Evolutionary conservation across 1,140 invertebrate genomes (phyloP), one percentile per base, ranked within the genome.

Genomic region (Brachystomella parvula): DNA sequence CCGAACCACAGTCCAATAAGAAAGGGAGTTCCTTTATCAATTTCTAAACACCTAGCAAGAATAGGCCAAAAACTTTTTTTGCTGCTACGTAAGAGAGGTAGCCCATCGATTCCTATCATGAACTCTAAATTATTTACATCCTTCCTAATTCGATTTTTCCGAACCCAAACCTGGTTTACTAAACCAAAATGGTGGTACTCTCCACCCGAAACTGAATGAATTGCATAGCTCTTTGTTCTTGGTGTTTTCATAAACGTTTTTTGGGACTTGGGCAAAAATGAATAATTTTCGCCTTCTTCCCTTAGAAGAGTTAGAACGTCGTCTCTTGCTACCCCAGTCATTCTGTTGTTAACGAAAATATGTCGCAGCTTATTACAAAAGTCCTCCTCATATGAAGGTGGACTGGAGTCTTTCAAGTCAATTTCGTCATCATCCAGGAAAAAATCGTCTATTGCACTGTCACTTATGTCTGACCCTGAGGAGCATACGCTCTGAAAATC

Each of bases 171-270:
- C 26, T n/a, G n/a, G n/a, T n/a, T n/a, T n/a, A n/a, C n/a, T n/a
- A n/a, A n/a, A n/a, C 47, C 47, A 53, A 53, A 53, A 53, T 53
- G 21, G 26, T 53, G 26, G 21, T 15, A 53, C 21, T 53, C 47
- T 15, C 47, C 47, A 53, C 21, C 47, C 17, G 9, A 31, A 80
- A 72, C 9, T n/a, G 9, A 12, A n/a, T n/a, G n/a, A 12, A 9
- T 44, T 12, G 39, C n/a, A n/a, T 9, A 44, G n/a, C n/a, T n/a
- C 9, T 9, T 44, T 44, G 39, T n/a, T 12, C 9, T 12, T 12
- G 9, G 39, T 12, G n/a, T 44, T 9, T 9, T 44, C n/a, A n/a
- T n/a, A 44, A 12, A 12, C n/a, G 39, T 44, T 44, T 44, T 44
- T 12, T 12, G 9, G n/a, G n/a, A 44, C n/a, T n/a, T 12, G 39